Percentiles rank a stretch among this genome's conserved stretches.
Evolutionary conservation across 37 sponge, comb jelly and placozoan genomes (phyloP).

Genomic region (Cliona cf. orientalis): DNA sequence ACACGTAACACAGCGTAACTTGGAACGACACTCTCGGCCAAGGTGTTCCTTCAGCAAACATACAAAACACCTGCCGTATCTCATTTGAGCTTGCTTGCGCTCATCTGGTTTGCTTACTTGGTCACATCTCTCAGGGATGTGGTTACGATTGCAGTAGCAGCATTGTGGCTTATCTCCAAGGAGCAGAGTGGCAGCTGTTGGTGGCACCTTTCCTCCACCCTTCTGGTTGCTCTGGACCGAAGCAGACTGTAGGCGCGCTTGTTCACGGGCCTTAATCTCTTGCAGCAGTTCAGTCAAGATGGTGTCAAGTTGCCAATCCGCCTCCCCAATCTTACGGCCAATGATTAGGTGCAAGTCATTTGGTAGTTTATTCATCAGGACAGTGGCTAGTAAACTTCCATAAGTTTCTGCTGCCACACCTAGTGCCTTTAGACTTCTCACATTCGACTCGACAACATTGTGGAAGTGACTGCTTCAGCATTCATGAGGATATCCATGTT

Average conservation of each 20-base stretch:
- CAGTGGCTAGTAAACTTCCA: constrained; percentile 11
- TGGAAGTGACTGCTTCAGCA: too few relatives aligned
- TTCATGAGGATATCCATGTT: too few relatives aligned
- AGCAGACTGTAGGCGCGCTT: not conserved
- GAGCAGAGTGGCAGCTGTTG: constrained; percentile 1
- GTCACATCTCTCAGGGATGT: not conserved
- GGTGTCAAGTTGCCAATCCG: not conserved
- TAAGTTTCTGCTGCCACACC: not conserved
- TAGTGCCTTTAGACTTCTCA: too few relatives aligned
- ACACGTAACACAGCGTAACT: not conserved
- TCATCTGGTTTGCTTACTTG: not conserved
- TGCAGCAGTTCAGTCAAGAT: not conserved
- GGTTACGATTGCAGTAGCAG: not conserved
- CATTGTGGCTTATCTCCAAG: not conserved
- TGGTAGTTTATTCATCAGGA: constrained; percentile 11
- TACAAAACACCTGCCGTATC: not conserved
- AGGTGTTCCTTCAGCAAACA: constrained; percentile 42
- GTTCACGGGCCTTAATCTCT: not conserved
- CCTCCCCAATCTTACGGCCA: constrained; percentile 1
- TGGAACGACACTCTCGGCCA: constrained; percentile 26
- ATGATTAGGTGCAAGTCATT: constrained; percentile 2
- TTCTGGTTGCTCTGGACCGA: too few relatives aligned
- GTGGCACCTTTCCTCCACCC: not conserved
- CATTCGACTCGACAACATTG: too few relatives aligned
- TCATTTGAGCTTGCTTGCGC: not conserved